Evolutionary conservation across 2,888 invertebrate genomes (phyloP), one percentile per base, ranked within the genome.

Genomic region (Eupithecia dodoneata): DNA sequence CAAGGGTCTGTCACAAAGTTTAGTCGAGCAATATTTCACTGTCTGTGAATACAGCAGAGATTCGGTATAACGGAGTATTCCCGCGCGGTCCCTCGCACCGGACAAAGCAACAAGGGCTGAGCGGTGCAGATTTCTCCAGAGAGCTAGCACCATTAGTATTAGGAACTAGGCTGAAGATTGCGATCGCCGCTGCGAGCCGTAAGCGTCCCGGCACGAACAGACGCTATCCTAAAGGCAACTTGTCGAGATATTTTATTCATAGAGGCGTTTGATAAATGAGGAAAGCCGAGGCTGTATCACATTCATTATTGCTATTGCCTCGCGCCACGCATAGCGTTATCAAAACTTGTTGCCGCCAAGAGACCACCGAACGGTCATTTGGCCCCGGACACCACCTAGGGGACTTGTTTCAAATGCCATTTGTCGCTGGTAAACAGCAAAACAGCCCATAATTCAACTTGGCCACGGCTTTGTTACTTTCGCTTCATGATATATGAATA

Each of bases 231-330:
- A 91, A 89, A 91, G 91, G 89, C 91, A 90, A 89, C 87, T 83
- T 83, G 88, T 90, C 90, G 89, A 91, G 91, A 94, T 93, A 93
- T 93, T 93, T 94, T 94, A 94, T 94, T 94, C 94, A 94, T 93
- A 93, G 91, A 90, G 82, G 88, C 87, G 84, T 87, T 89, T 94
- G 94, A 94, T 93, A 94, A 94, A 94, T 93, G 93, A 92, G 90
- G 86, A 89, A 90, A 88, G 90, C 89, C 87, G 88, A 84, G 88
- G 89, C 88, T 89, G 90, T 92, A 93, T 92, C 91, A 93, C 93
- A 94, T 94, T 93, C 91, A 94, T 94, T 94, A 94, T 90, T 88
- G 90, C 90, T 87, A 89, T 91, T 88, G 90, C 91, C 89, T 91
- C 91, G 88, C 87, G 85, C 89, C 91, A 92, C 89, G 91, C 89